Evolutionary conservation across 2,797 vertebrate species (phyloP).

Genomic region (Oophaga sylvatica): DNA sequence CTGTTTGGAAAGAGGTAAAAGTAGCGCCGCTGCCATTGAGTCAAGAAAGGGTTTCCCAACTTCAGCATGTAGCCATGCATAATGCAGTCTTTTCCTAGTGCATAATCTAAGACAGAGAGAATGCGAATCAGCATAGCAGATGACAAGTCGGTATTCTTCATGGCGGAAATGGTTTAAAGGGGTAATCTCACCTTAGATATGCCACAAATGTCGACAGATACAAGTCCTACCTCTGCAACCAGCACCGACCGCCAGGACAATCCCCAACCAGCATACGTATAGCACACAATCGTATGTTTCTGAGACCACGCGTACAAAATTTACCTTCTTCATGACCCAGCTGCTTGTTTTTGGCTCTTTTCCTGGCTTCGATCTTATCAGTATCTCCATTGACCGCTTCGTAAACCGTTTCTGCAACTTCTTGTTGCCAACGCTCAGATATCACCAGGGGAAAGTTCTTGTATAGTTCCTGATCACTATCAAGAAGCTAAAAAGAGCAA

Average conservation of each 20-base stretch:
- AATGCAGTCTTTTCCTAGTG: conserved; percentile 94
- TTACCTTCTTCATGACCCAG: conserved; percentile 95
- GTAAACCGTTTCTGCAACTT: conserved; percentile 95
- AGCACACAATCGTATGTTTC: neutral
- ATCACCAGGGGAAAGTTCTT: conserved; percentile 98
- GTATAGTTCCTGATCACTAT: conserved; percentile 97
- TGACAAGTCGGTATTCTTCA: neutral
- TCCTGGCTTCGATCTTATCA: conserved; percentile 92
- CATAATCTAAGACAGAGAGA: conserved; percentile 82
- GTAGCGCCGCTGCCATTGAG: conserved; percentile 96
- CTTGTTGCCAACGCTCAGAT: conserved; percentile 98
- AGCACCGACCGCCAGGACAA: no score
- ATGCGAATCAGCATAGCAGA: neutral
- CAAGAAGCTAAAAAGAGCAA: conserved; percentile 80
- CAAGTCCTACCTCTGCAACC: no score
- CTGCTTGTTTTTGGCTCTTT: conserved; percentile 96
- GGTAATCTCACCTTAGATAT: no score
- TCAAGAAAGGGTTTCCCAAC: conserved; percentile 94
- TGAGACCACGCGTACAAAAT: neutral
- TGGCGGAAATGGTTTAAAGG: neutral
- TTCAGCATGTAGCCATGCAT: conserved; percentile 98
- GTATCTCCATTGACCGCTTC: conserved; percentile 94
- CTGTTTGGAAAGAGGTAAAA: conserved; percentile 99
- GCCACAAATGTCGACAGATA: no score
- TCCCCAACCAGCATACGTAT: neutral